phyloP scores from a whole-genome alignment of 2,113 vertebrate species.

The Ceyx melanurus region DNA sequence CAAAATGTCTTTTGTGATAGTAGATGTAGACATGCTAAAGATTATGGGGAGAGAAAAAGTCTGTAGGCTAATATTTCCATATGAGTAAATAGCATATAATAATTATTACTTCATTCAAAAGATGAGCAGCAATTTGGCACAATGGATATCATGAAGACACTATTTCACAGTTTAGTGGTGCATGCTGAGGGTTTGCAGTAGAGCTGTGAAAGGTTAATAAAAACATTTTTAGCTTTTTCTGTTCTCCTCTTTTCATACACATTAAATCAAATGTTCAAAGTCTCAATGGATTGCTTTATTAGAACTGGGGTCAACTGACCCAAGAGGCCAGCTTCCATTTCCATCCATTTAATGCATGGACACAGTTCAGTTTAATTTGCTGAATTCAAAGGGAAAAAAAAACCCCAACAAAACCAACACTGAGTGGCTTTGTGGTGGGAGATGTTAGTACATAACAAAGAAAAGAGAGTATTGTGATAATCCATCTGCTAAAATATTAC shows the following conservation, averaged over 20 bases:
- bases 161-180: slow-evolving; percentile 89
- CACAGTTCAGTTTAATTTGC: slow-evolving; percentile 76
- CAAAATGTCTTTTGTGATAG: not conserved
- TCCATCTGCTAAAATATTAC: slow-evolving; percentile 35
- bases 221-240: slow-evolving; percentile 82
- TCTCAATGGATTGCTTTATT: slow-evolving; percentile 77
- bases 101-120: slow-evolving; percentile 67
- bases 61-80: slow-evolving; percentile 26
- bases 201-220: slow-evolving; percentile 84
- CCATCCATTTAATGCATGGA: slow-evolving; percentile 73
- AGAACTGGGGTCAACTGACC: slow-evolving; percentile 68
- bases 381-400: slow-evolving; percentile 61
- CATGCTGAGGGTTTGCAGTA: slow-evolving; percentile 75
- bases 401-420: not conserved
- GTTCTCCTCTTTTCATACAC: slow-evolving; percentile 65
- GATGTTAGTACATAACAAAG: slow-evolving; percentile 41
- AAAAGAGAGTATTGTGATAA: not conserved
- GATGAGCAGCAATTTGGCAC: slow-evolving; percentile 64
- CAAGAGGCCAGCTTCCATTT: slow-evolving; percentile 72
- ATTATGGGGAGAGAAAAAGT: slow-evolving; percentile 19
- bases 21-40: not conserved
- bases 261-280: slow-evolving; percentile 79
- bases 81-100: slow-evolving; percentile 45
- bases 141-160: slow-evolving; percentile 74
- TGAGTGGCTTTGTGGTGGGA: not conserved